phyloP scores from a whole-genome alignment of 2,113 vertebrate species.

The Equus quagga region DNA sequence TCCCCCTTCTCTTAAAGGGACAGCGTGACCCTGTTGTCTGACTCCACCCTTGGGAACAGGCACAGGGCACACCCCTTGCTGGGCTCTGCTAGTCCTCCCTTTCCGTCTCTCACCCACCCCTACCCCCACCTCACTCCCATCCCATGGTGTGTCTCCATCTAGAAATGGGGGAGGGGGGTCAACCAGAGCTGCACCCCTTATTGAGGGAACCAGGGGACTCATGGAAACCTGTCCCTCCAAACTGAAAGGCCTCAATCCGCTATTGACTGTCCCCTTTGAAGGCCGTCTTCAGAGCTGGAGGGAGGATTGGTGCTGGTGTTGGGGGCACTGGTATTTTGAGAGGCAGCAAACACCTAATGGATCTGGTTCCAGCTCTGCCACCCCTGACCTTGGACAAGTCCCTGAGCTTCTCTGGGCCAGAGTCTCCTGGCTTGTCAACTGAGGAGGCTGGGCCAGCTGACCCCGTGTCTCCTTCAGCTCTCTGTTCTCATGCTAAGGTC shows the following conservation, averaged over 20 bases:
- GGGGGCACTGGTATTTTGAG: background rate
- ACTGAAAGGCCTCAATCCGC: background rate
- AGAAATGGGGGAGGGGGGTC: background rate
- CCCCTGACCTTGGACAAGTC: background rate
- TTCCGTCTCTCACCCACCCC: background rate
- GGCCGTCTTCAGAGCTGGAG: background rate
- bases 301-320: background rate
- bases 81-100: conserved; percentile 20
- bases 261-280: background rate
- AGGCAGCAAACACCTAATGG: background rate
- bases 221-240: background rate
- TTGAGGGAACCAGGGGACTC: background rate
- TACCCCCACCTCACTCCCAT: background rate
- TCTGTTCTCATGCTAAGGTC: background rate
- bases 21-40: conserved; percentile 12
- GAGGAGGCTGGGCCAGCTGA: background rate
- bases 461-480: background rate
- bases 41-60: conserved; percentile 71
- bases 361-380: background rate
- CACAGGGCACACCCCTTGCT: conserved; percentile 52
- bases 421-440: background rate
- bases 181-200: background rate
- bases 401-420: background rate
- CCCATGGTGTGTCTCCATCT: background rate
- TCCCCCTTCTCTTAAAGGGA: conserved; percentile 70